These are phyloP conservation scores for Platycheirus rosarum DNA, from an alignment of 2,888 invertebrate species.

Conservation along the genomic window DNA sequence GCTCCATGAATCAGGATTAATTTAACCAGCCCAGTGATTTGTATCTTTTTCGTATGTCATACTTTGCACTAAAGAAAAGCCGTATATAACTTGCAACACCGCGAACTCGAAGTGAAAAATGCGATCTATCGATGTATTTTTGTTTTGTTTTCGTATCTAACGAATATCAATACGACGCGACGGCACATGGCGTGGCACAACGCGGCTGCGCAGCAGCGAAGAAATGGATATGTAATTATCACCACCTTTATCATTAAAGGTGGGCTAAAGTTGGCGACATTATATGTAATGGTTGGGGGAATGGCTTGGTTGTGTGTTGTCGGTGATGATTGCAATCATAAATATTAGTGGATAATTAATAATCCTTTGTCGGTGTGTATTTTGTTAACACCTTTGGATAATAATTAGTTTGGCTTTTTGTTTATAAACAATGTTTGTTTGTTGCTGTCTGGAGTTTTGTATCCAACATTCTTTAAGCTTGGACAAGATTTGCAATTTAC, in stretches of 20 bases:
- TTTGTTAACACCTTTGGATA: slow-evolving; percentile 73
- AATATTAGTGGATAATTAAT: slow-evolving; percentile 66
- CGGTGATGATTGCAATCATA: slow-evolving; percentile 36
- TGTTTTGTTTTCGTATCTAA: slow-evolving; percentile 10
- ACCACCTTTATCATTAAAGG: slow-evolving; percentile 45
- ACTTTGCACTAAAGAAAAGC: slow-evolving; percentile 21
- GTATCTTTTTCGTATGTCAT: slow-evolving; percentile 67
- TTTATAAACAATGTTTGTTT: slow-evolving; percentile 51
- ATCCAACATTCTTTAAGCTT: neutral
- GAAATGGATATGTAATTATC: slow-evolving; percentile 51
- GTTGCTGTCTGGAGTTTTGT: slow-evolving; percentile 1
- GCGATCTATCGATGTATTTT: slow-evolving; percentile 14
- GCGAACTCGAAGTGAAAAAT: slow-evolving; percentile 54
- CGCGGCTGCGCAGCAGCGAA: neutral
- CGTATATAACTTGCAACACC: slow-evolving; percentile 19
- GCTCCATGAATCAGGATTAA: slow-evolving; percentile 67
- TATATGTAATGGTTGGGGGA: neutral
- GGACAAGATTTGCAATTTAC: too few species aligned
- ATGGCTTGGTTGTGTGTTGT: slow-evolving; percentile 18
- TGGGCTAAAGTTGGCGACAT: slow-evolving; percentile 57
- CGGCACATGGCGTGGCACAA: neutral
- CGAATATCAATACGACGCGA: neutral
- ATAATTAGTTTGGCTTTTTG: slow-evolving; percentile 72
- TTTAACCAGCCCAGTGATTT: slow-evolving; percentile 69
- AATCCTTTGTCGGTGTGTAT: slow-evolving; percentile 66